phyloP scores from a whole-genome alignment of 1,140 invertebrate species.

The Leptopilina boulardi region DNA sequence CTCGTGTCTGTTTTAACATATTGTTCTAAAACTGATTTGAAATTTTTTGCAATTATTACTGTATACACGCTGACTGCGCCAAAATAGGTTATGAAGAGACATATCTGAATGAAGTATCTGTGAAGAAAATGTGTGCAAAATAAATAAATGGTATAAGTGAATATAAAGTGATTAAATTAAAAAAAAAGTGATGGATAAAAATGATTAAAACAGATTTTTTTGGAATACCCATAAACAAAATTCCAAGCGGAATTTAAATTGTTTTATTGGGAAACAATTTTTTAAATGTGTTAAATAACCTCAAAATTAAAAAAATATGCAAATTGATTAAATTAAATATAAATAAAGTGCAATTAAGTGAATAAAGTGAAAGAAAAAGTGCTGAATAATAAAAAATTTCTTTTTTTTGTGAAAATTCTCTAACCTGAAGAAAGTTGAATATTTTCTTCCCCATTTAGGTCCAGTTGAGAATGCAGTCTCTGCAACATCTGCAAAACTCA shows the following conservation, averaged over 20 bases:
- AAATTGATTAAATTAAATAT: no score
- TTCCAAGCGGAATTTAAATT: neutral
- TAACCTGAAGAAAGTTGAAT: constrained; percentile 76
- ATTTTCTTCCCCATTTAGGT: constrained; percentile 79
- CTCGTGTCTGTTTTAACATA: constrained; percentile 61
- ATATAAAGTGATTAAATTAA: neutral
- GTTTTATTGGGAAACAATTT: no score
- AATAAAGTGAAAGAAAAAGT: no score
- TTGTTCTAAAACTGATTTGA: constrained; percentile 79
- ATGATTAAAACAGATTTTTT: neutral
- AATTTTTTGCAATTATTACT: constrained; percentile 85
- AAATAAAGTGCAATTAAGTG: no score
- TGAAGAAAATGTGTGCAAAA: constrained; percentile 29
- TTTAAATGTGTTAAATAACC: no score
- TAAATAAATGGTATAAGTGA: no score
- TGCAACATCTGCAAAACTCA: constrained; percentile 86
- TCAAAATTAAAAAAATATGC: no score
- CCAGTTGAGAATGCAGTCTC: constrained; percentile 83
- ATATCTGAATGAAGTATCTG: constrained; percentile 64
- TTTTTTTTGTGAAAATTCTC: no score
- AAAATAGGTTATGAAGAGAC: constrained; percentile 84
- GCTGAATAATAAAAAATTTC: neutral
- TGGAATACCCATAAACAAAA: neutral
- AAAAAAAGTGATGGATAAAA: neutral
- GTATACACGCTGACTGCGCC: constrained; percentile 89